phyloP scores from a whole-genome alignment of 2,797 vertebrate genomes.

The Spinus olivaceus region DNA sequence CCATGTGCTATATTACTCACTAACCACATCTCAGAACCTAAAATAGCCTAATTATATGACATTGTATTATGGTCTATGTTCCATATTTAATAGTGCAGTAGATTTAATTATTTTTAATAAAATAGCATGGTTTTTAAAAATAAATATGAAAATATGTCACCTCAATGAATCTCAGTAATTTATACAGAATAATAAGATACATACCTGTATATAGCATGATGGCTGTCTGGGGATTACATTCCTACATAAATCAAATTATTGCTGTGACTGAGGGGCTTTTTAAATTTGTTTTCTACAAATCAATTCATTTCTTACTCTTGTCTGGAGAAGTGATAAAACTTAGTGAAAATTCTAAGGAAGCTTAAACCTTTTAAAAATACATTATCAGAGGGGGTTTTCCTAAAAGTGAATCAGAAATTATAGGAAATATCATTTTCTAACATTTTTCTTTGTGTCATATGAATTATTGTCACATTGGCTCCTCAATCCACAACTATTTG shows the following conservation, averaged over 20 bases:
- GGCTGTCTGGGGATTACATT: conserved; percentile 11
- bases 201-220: conserved; percentile 43
- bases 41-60: conserved; percentile 24
- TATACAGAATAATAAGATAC: conserved; percentile 51
- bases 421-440: not conserved
- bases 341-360: not conserved
- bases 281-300: not conserved
- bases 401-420: not conserved
- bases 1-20: not conserved
- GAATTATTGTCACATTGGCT: not conserved
- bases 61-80: conserved; percentile 35
- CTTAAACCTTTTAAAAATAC: not conserved
- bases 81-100: conserved; percentile 61
- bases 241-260: not conserved
- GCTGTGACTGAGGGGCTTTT: not conserved
- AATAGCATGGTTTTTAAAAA: conserved; percentile 59
- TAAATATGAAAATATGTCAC: conserved; percentile 59
- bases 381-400: not conserved
- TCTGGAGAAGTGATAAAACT: not conserved
- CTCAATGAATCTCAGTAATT: conserved; percentile 52
- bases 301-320: not conserved
- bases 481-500: not conserved
- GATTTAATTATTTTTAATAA: conserved; percentile 63
- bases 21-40: conserved; percentile 22
- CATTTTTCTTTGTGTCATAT: not conserved